These are phyloP conservation scores for Drosophila rhopaloa DNA, from an alignment of 1,140 invertebrate species.

Conservation along the genomic window DNA sequence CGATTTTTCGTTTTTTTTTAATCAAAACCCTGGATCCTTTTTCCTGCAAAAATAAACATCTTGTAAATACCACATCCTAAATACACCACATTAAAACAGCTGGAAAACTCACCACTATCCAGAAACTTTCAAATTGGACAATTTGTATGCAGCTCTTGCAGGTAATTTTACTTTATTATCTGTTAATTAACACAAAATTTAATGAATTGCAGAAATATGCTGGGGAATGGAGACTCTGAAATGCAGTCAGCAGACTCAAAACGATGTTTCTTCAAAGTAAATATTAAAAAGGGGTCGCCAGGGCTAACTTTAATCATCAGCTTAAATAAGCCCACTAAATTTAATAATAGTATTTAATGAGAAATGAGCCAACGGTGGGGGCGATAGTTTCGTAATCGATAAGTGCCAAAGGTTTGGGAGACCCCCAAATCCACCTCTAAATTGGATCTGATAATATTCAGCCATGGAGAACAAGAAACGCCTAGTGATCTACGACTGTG, in stretches of 20 bases:
- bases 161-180: neutral
- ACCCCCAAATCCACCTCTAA: too few relatives aligned
- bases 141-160: neutral
- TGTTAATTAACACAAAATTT: neutral
- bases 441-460: too few relatives aligned
- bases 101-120: neutral
- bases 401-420: neutral
- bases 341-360: neutral
- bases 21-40: too few relatives aligned
- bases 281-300: neutral
- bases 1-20: too few relatives aligned
- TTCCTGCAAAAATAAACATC: neutral
- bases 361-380: neutral
- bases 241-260: neutral
- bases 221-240: neutral
- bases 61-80: neutral
- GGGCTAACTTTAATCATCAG: neutral
- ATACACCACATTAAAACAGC: neutral
- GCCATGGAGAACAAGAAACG: slow-evolving; percentile 6
- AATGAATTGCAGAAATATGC: neutral
- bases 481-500: slow-evolving; percentile 87
- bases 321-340: neutral
- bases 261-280: neutral
- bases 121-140: too few relatives aligned
- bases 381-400: slow-evolving; percentile 13